These are phyloP conservation scores for Brienomyrus brachyistius DNA, from an alignment of 2,113 vertebrate genomes.

Conservation along the genomic window DNA sequence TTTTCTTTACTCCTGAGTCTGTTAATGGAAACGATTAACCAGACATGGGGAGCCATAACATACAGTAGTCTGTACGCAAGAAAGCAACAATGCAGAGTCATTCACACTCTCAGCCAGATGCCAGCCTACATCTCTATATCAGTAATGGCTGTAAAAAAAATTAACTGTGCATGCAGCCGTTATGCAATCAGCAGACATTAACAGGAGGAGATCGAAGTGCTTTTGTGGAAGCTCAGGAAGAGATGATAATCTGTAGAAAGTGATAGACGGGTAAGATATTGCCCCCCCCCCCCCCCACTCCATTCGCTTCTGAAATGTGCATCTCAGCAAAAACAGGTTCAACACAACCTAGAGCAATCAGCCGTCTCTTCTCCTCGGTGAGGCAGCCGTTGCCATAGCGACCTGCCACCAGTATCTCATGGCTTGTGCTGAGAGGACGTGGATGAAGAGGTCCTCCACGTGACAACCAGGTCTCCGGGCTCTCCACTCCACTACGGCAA, in stretches of 20 bases:
- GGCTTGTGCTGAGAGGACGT: conserved; percentile 18
- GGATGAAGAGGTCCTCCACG: conserved; percentile 27
- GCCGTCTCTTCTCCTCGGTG: conserved; percentile 21
- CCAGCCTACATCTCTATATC: not conserved
- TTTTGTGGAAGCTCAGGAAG: not conserved
- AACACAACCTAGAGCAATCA: conserved; percentile 21
- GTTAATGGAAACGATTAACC: not conserved
- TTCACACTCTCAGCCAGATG: not conserved
- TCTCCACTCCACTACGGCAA: not conserved
- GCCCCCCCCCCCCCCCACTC: not conserved
- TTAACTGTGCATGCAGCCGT: not conserved
- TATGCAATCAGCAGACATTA: not conserved
- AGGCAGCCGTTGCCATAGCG: conserved; percentile 49
- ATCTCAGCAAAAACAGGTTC: conserved; percentile 19
- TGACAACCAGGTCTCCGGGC: not conserved
- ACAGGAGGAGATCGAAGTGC: too few relatives aligned
- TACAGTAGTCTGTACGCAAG: not conserved
- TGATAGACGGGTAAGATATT: not conserved
- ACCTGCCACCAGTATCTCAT: conserved; percentile 30
- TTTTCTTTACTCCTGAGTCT: not conserved
- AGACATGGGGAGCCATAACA: not conserved
- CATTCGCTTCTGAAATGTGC: conserved; percentile 9
- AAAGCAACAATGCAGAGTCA: not conserved
- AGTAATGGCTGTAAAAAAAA: not conserved
- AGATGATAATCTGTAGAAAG: not conserved